These are phyloP conservation scores for Hassar affinis DNA, from an alignment of 2,113 vertebrate species.

Conservation along the genomic window DNA sequence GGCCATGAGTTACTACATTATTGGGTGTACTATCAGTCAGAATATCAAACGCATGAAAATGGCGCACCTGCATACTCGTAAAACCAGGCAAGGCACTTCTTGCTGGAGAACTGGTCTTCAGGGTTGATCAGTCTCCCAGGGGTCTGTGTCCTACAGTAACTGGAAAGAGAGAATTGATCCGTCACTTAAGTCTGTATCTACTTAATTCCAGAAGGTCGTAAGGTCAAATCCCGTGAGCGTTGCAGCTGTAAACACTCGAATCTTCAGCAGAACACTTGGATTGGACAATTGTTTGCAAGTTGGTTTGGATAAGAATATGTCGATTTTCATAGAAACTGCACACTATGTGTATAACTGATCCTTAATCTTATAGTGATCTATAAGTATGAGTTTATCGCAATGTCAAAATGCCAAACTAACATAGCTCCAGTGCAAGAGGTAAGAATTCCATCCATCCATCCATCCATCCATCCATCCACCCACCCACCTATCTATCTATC, in stretches of 20 bases:
- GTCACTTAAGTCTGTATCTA: neutral
- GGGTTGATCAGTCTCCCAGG: constrained; percentile 78
- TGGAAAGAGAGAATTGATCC: constrained; percentile 54
- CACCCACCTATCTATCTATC: too few species aligned
- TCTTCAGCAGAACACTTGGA: neutral
- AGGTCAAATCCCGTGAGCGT: neutral
- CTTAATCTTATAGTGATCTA: too few species aligned
- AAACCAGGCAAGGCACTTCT: constrained; percentile 97
- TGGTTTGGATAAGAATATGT: neutral
- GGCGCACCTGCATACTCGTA: constrained; percentile 87
- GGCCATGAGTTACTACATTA: neutral
- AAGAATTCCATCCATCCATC: too few species aligned
- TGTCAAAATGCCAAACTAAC: too few species aligned
- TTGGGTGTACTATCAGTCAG: neutral
- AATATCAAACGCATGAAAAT: neutral
- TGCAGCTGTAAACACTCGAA: neutral
- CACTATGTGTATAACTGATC: too few species aligned
- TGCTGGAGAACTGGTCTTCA: constrained; percentile 91
- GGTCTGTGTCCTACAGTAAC: constrained; percentile 86
- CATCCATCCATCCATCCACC: too few species aligned
- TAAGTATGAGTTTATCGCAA: too few species aligned
- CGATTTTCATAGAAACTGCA: too few species aligned
- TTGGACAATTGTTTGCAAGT: neutral
- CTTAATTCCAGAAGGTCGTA: neutral
- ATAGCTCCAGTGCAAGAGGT: too few species aligned